Conservation (phyloP, 2,888 invertebrate genomes). For the Ptychoptera contaminata region DNA sequence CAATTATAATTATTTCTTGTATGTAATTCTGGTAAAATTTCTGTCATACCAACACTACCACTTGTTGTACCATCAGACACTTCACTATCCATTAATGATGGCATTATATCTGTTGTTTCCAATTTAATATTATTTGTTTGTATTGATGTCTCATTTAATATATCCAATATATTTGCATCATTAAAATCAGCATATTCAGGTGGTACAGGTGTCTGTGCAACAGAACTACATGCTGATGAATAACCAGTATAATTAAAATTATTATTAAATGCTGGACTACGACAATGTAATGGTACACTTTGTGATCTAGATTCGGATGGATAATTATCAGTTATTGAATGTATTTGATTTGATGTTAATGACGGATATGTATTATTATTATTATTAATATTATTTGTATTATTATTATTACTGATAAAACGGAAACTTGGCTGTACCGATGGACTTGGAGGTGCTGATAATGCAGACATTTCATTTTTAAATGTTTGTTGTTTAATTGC, state of each 20-base stretch:
- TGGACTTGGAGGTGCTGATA: conserved; percentile 54
- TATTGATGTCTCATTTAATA: conserved; percentile 12
- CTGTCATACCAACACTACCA: conserved; percentile 19
- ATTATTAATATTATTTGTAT: not conserved
- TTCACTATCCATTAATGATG: not conserved
- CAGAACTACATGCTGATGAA: conserved; percentile 42
- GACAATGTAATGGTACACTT: conserved; percentile 54
- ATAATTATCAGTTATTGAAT: conserved; percentile 1
- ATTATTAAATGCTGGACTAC: conserved; percentile 21
- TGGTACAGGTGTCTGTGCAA: conserved; percentile 52
- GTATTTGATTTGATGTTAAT: conserved; percentile 3
- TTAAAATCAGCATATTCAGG: conserved; percentile 58
- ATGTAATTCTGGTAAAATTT: conserved; percentile 21
- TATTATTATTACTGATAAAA: conserved; percentile 4
- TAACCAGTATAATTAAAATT: conserved; percentile 14
- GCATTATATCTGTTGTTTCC: conserved; percentile 9
- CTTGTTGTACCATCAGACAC: conserved; percentile 1
- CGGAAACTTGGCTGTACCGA: not conserved
- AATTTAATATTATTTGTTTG: conserved; percentile 9
- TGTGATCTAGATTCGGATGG: conserved; percentile 41
- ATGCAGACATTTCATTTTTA: conserved; percentile 21
- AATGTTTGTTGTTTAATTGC: too few relatives aligned
- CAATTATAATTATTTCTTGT: conserved; percentile 4
- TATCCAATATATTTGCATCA: conserved; percentile 16
- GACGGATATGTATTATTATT: conserved; percentile 1